Conservation (phyloP, 2,888 invertebrate species). For the Neoitamus cyanurus region DNA sequence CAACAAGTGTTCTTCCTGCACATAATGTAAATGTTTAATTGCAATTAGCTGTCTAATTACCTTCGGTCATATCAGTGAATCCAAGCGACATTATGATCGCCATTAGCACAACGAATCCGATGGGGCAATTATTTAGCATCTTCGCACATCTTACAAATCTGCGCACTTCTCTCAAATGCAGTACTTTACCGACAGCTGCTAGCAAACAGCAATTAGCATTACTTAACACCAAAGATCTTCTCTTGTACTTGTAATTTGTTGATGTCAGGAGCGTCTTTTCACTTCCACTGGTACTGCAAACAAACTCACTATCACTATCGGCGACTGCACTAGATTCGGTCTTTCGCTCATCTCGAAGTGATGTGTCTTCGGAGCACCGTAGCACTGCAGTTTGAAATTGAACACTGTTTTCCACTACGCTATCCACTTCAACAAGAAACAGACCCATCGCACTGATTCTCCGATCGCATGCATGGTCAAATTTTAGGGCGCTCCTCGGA, state of each 20-base stretch:
- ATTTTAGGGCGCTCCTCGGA: not conserved
- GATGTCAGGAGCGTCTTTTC: conserved; percentile 62
- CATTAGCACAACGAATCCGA: conserved; percentile 44
- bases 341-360: not conserved
- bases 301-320: conserved; percentile 29
- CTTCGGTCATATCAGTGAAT: conserved; percentile 49
- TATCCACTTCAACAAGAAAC: conserved; percentile 11
- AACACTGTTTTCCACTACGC: not conserved
- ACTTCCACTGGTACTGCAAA: conserved; percentile 6
- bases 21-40: conserved; percentile 34
- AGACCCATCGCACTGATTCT: conserved; percentile 14
- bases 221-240: conserved; percentile 57
- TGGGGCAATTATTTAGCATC: conserved; percentile 49
- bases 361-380: not conserved
- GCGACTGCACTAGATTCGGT: conserved; percentile 13
- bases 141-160: conserved; percentile 50
- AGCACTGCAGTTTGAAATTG: not conserved
- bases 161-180: conserved; percentile 17
- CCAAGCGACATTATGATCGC: conserved; percentile 45
- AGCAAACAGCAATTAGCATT: conserved; percentile 30
- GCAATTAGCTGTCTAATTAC: conserved; percentile 43
- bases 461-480: conserved; percentile 22
- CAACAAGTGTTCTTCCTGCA: not conserved
- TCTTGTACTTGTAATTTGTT: conserved; percentile 64
- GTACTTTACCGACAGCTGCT: conserved; percentile 21